Conservation (phyloP, 2,888 invertebrate species). For the Zygogramma bicolorata region DNA sequence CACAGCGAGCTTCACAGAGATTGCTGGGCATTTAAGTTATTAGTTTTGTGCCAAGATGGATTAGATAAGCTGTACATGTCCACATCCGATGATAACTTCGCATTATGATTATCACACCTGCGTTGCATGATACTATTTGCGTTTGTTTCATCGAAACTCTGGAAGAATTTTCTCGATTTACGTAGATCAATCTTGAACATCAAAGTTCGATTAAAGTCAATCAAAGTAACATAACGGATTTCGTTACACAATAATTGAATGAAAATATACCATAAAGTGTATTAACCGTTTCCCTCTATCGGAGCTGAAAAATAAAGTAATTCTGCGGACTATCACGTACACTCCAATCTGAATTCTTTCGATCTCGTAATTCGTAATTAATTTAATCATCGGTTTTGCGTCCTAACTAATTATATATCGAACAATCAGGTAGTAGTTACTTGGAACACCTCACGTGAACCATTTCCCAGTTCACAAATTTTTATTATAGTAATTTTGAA, state of each 20-base stretch:
- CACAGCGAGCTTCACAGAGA: too few relatives aligned
- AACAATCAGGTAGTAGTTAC: conserved; percentile 23
- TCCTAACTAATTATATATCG: conserved; percentile 27
- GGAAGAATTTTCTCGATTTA: not conserved
- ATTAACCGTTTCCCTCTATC: conserved; percentile 49
- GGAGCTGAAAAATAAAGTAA: conserved; percentile 50
- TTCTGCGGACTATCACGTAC: conserved; percentile 35
- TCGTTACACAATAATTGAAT: not conserved
- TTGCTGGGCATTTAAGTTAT: too few relatives aligned
- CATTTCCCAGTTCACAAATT: conserved; percentile 21
- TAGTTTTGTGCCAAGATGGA: too few relatives aligned
- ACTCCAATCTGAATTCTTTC: conserved; percentile 26
- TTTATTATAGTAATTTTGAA: conserved; percentile 25
- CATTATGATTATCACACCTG: too few relatives aligned
- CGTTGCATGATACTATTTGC: too few relatives aligned
- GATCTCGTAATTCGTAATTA: conserved; percentile 33
- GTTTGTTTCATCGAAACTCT: too few relatives aligned
- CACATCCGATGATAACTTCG: too few relatives aligned
- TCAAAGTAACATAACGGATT: conserved; percentile 3
- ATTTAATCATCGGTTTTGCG: conserved; percentile 35
- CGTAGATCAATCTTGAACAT: not conserved
- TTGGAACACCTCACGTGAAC: conserved; percentile 22
- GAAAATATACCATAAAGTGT: conserved; percentile 31
- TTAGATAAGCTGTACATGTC: too few relatives aligned
- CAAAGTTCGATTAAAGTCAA: not conserved